Evolutionary conservation across 2,113 vertebrate genomes (phyloP).

Genomic region (Leiothrix lutea): DNA sequence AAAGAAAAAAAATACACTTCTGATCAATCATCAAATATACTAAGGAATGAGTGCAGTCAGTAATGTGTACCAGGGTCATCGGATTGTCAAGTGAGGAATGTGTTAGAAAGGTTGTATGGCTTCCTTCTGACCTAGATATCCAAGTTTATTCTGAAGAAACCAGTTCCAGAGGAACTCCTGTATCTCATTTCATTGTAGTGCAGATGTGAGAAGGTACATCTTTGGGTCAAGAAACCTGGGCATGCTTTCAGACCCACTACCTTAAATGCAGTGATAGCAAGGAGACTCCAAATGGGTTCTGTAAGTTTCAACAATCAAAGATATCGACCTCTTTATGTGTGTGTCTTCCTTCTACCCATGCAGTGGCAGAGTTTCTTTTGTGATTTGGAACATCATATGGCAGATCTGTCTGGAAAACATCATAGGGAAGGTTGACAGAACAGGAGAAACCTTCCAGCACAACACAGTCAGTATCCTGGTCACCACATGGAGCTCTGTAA

Average conservation of each 20-base stretch:
- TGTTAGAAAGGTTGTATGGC: neutral
- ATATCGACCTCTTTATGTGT: accelerated
- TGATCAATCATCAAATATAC: neutral
- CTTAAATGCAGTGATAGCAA: neutral
- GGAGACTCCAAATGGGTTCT: neutral
- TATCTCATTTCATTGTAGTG: neutral
- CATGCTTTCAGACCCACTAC: neutral
- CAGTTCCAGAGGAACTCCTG: neutral
- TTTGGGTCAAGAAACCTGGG: neutral
- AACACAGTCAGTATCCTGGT: neutral
- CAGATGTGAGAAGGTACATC: neutral
- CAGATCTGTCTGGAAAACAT: neutral
- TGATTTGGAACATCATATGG: neutral
- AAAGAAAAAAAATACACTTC: neutral
- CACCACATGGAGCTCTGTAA: neutral
- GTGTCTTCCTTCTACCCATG: neutral
- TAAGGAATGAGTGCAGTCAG: neutral
- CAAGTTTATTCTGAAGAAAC: neutral
- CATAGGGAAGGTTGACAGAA: neutral
- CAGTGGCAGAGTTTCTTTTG: neutral
- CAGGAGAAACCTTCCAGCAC: neutral
- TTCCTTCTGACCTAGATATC: neutral
- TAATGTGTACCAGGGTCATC: neutral
- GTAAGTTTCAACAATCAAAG: neutral
- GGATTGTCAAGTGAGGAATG: neutral